phyloP scores from a whole-genome alignment of 2,113 vertebrate species.

The Phoenicopterus ruber region DNA sequence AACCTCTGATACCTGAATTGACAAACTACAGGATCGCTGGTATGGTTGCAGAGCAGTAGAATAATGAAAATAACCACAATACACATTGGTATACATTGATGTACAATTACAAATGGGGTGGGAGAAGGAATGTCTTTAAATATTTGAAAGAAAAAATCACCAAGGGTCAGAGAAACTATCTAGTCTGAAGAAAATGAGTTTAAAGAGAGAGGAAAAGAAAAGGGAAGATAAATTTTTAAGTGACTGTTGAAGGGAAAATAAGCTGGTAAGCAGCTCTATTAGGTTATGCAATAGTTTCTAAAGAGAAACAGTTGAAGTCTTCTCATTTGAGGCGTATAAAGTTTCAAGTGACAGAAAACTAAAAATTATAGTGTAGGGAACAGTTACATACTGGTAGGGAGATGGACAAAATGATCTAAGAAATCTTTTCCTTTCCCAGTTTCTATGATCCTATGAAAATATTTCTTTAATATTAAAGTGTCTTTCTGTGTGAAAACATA shows the following conservation, averaged over 20 bases:
- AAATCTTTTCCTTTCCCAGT: not conserved
- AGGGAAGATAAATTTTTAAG: not conserved
- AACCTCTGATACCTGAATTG: not conserved
- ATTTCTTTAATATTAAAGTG: not conserved
- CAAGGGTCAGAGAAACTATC: not conserved
- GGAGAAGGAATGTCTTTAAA: not conserved
- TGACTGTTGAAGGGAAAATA: not conserved
- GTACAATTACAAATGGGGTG: not conserved
- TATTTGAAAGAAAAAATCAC: not conserved
- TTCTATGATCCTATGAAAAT: not conserved
- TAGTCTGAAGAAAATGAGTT: not conserved
- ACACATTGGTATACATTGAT: not conserved
- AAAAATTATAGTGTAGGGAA: not conserved
- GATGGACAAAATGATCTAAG: not conserved
- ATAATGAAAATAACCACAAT: not conserved
- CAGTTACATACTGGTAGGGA: not conserved
- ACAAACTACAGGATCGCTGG: not conserved
- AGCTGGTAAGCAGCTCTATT: not conserved
- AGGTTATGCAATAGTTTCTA: not conserved
- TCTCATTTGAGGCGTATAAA: not conserved
- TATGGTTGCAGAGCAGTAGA: not conserved
- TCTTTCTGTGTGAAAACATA: not conserved
- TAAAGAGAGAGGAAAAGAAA: not conserved
- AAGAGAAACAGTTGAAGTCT: not conserved
- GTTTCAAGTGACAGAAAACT: not conserved